A percentile compares a stretch with the other conserved stretches of the same genome.
phyloP scores from a whole-genome alignment of 2,888 invertebrate genomes.

The Epicampocera succincta region DNA sequence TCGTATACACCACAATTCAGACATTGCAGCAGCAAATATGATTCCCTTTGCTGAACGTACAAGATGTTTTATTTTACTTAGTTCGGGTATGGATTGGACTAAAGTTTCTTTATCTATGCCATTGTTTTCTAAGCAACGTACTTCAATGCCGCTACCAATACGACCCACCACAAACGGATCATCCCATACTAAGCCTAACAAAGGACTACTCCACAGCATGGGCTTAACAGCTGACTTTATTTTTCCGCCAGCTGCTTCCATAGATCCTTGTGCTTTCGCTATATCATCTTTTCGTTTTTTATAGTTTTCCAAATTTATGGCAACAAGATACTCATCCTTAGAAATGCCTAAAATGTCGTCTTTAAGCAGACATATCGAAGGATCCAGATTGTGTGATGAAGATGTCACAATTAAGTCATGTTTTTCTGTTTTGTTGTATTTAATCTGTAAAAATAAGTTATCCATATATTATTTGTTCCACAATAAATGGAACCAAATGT shows the following conservation, averaged over 20 bases:
- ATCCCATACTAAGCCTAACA: constrained; percentile 88
- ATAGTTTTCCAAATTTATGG: constrained; percentile 88
- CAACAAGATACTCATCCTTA: constrained; percentile 92
- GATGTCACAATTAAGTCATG: constrained; percentile 94
- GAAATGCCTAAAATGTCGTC: constrained; percentile 91
- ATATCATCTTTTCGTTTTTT: constrained; percentile 72
- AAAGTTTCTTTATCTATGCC: constrained; percentile 83
- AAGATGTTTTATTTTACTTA: constrained; percentile 88
- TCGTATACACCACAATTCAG: constrained; percentile 94
- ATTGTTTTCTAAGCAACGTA: constrained; percentile 92
- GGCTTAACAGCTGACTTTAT: constrained; percentile 73
- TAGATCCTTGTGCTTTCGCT: constrained; percentile 66
- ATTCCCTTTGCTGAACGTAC: constrained; percentile 89
- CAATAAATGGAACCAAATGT: neutral
- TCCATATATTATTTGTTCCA: neutral
- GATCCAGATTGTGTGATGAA: constrained; percentile 89
- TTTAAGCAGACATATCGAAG: constrained; percentile 90
- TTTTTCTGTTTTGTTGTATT: constrained; percentile 82
- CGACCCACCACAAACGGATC: constrained; percentile 95
- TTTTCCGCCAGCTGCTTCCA: constrained; percentile 68
- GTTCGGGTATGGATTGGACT: constrained; percentile 90
- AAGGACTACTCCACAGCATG: constrained; percentile 77
- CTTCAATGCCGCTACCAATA: constrained; percentile 90
- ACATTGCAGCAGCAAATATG: constrained; percentile 92
- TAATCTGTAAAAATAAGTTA: constrained; percentile 73